These are phyloP conservation scores for Trinorchestia longiramus DNA, from an alignment of 1,140 invertebrate genomes.

Conservation along the genomic window DNA sequence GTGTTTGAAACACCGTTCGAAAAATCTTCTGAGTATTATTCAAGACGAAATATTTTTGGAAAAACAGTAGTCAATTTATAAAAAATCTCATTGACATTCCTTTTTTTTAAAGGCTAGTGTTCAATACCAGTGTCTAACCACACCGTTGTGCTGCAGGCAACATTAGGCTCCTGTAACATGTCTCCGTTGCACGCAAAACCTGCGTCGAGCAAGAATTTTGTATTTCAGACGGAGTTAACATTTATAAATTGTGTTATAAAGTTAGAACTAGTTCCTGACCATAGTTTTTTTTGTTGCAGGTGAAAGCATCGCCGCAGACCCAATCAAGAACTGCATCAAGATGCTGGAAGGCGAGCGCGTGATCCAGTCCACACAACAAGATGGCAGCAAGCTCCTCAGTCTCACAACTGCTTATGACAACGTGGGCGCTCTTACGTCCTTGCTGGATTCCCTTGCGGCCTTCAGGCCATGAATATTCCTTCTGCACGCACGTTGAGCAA, in stretches of 20 bases:
- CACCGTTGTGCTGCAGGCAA: too few relatives aligned
- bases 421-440: background rate
- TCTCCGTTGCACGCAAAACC: too few relatives aligned
- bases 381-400: background rate
- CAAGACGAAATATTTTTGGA: background rate
- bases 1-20: background rate
- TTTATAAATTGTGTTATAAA: too few relatives aligned
- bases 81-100: background rate
- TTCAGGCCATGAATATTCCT: background rate
- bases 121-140: background rate
- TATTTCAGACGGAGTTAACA: too few relatives aligned
- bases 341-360: conserved; percentile 38
- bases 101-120: background rate
- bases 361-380: conserved; percentile 20
- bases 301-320: conserved; percentile 25
- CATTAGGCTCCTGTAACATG: too few relatives aligned
- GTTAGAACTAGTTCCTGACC: too few relatives aligned
- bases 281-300: background rate
- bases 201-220: too few relatives aligned
- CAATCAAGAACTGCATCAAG: conserved; percentile 38
- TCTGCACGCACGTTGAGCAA: background rate
- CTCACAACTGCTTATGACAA: background rate
- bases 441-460: background rate
- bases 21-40: background rate
- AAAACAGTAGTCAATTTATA: background rate